Percentiles rank a stretch among this genome's conserved stretches.
Conservation (phyloP, 2,888 invertebrate genomes). For the Sisyra terminalis region DNA sequence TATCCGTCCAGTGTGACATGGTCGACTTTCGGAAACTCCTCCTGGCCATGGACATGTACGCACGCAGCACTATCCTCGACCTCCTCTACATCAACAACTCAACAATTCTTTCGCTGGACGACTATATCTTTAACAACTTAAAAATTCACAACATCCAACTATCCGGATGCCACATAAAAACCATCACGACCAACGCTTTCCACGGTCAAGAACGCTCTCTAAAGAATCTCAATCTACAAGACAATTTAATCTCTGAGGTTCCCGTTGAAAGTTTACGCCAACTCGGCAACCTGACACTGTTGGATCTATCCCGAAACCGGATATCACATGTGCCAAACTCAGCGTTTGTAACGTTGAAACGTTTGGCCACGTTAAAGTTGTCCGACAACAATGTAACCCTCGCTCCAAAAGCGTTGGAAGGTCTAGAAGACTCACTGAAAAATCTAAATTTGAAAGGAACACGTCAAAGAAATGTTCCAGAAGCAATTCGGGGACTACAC, state of each 20-base stretch:
- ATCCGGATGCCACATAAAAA: conserved; percentile 62
- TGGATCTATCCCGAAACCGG: conserved; percentile 73
- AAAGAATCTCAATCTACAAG: conserved; percentile 71
- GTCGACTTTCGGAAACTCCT: conserved; percentile 65
- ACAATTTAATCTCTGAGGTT: conserved; percentile 63
- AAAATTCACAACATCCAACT: conserved; percentile 69
- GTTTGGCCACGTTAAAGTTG: conserved; percentile 64
- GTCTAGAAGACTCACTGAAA: conserved; percentile 65
- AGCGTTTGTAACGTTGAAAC: conserved; percentile 54
- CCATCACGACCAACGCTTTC: conserved; percentile 57
- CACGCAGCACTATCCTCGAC: conserved; percentile 53
- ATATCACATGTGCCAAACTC: conserved; percentile 54
- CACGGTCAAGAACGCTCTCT: conserved; percentile 65
- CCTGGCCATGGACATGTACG: conserved; percentile 51
- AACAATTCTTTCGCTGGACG: conserved; percentile 48
- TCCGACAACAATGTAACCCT: conserved; percentile 77
- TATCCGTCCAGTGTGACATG: conserved; percentile 83
- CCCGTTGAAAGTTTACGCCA: conserved; percentile 55
- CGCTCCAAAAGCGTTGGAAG: conserved; percentile 50
- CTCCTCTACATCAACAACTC: conserved; percentile 81
- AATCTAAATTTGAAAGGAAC: conserved; percentile 84
- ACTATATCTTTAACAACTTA: conserved; percentile 50
- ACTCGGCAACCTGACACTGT: conserved; percentile 52
- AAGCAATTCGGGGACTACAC: conserved; percentile 57
- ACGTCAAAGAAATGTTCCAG: conserved; percentile 61